A percentile compares a stretch with the other conserved stretches of the same genome.
Evolutionary conservation across 1,140 invertebrate genomes (phyloP).

Genomic region (Hesperophylax magnus): DNA sequence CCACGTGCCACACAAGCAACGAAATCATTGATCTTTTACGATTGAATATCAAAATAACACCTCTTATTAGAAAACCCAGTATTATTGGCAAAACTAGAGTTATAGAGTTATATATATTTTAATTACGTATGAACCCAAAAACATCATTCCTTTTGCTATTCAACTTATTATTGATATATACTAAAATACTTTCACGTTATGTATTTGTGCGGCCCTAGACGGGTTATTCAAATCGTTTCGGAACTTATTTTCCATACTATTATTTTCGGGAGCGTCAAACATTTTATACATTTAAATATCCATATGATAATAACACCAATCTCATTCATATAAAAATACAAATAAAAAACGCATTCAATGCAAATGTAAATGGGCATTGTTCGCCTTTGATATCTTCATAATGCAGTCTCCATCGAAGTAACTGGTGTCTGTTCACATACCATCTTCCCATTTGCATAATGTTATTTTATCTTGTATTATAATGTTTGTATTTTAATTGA

Average conservation of each 20-base stretch:
- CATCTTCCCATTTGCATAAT: neutral
- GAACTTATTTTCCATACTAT: neutral
- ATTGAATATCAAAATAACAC: no score
- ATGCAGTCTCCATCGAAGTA: neutral
- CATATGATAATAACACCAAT: neutral
- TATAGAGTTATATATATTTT: no score
- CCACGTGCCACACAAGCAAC: no score
- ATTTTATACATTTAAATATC: neutral
- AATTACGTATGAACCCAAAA: no score
- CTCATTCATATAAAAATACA: neutral
- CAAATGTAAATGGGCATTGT: constrained; percentile 12
- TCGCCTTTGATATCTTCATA: constrained; percentile 19
- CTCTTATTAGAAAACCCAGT: no score
- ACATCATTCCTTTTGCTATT: no score
- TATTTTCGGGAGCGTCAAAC: neutral
- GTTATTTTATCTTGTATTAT: neutral
- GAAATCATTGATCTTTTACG: no score
- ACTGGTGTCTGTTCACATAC: neutral
- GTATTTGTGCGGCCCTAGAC: neutral
- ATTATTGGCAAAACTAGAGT: no score
- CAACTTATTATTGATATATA: neutral
- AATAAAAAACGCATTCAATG: constrained; percentile 25
- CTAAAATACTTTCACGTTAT: neutral
- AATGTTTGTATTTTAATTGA: neutral
- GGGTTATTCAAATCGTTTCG: neutral